These are phyloP conservation scores for Himalopsyche tibetana DNA, from an alignment of 2,888 invertebrate genomes.

Conservation along the genomic window DNA sequence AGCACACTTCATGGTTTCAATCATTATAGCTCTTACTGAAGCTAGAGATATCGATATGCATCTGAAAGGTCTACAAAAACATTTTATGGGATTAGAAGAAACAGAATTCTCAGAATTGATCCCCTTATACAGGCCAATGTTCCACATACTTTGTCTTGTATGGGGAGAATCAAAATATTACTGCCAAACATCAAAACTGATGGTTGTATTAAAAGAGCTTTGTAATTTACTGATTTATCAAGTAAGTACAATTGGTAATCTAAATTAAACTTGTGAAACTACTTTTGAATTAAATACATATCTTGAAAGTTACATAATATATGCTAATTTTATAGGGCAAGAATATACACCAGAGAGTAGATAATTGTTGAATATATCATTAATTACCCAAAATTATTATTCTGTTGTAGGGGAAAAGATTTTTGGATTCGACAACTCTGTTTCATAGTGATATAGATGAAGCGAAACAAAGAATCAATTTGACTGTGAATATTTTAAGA, in stretches of 20 bases:
- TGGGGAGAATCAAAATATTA: conserved; percentile 95
- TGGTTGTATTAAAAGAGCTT: conserved; percentile 91
- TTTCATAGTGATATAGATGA: conserved; percentile 98
- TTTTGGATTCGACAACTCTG: conserved; percentile 92
- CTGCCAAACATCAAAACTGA: conserved; percentile 91
- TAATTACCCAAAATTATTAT: conserved; percentile 1
- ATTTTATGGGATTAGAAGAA: conserved; percentile 88
- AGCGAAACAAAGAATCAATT: conserved; percentile 87
- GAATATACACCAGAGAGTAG: too few species aligned
- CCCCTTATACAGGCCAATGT: conserved; percentile 85
- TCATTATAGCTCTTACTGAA: conserved; percentile 85
- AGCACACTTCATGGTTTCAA: neutral
- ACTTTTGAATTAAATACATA: too few species aligned
- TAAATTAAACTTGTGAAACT: too few species aligned
- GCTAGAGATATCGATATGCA: conserved; percentile 93
- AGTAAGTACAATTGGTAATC: conserved; percentile 73
- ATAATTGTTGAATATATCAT: too few species aligned
- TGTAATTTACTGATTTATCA: conserved; percentile 93
- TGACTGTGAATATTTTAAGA: conserved; percentile 81
- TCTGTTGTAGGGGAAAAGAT: conserved; percentile 85
- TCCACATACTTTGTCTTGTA: conserved; percentile 91
- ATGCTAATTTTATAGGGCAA: too few species aligned
- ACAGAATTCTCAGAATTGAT: conserved; percentile 90
- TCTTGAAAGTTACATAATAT: too few species aligned
- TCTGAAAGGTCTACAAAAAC: conserved; percentile 87